Evolutionary conservation across 2,797 vertebrate genomes (phyloP), one percentile per base, ranked within the genome.

Genomic region (Harpagifer antarcticus): DNA sequence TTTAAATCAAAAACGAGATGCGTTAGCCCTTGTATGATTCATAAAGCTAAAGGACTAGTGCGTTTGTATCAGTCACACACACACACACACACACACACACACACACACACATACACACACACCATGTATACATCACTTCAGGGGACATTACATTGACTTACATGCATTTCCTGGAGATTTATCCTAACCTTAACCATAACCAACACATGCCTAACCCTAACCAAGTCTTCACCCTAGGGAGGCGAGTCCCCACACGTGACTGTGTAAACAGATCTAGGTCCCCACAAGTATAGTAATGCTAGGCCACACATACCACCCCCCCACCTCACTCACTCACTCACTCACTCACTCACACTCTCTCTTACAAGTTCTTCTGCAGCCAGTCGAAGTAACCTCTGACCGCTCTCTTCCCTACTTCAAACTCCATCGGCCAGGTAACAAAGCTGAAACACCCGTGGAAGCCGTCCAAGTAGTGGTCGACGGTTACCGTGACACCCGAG

Each of bases 401-500:
- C 54, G 90, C 94, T 82, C 92, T 92, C 68, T 93, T 74, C 9
- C 97, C 97, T 0, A 97, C 92, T 0, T 95, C 93, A 63, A 99
- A 99, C 44, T 95, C 88, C 2, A 92, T 73, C 0, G 97, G 97
- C 96, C 96, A 97, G 13, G 85, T 54, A 0, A 92, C 93, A 13
- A 99, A 95, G 83, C 91, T 93, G 83, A 99, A 91, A 61, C 96
- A 96, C n/a, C 97, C 98, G 0, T 99, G 98, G 88, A 98, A 99
- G 68, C 96, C 96, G 48, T 96, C 96, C 40, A 95, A 92, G 0
- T 95, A 96, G 91, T 99, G 95, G 14, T 96, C 95, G 0, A 84
- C 92, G 12, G 96, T 96, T 44, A 99, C 97, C 0, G 93, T 79
- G 76, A 99, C 96, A 0, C 97, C 97, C 0, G 95, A 96, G 0